These are phyloP conservation scores for Hylomyscus alleni DNA, from an alignment of 2,797 vertebrate species.

Conservation along the genomic window DNA sequence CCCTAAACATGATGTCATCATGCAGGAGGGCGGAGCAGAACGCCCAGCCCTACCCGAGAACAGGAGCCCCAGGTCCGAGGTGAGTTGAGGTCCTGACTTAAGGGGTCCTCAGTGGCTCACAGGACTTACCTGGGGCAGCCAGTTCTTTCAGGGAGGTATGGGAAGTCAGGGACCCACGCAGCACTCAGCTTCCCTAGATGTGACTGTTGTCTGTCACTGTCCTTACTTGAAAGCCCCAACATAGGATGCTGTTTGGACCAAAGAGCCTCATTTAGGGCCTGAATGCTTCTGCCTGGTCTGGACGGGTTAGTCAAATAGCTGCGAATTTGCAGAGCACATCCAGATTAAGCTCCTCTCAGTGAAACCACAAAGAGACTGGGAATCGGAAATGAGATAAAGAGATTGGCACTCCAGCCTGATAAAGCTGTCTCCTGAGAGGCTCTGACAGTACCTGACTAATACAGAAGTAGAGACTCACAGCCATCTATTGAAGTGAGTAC, in stretches of 20 bases:
- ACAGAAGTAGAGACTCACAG: no score
- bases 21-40: background rate
- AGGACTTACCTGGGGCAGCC: background rate
- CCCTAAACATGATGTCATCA: constrained; percentile 87
- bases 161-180: background rate
- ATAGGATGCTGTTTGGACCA: background rate
- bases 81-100: background rate
- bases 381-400: background rate
- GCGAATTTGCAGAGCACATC: background rate
- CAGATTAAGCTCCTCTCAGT: background rate
- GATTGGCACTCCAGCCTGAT: no score
- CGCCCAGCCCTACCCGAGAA: constrained; percentile 81
- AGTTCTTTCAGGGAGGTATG: background rate
- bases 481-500: no score
- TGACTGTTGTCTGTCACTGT: background rate
- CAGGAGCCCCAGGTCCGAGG: constrained; percentile 65
- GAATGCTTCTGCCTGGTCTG: background rate
- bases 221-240: background rate
- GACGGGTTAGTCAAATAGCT: background rate
- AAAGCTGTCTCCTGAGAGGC: no score
- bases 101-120: background rate
- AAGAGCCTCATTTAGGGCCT: background rate
- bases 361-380: background rate
- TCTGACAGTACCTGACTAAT: no score
- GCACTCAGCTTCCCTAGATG: background rate